Conservation (phyloP, 2,797 vertebrate genomes). For the Pangasius sanitwongsei region DNA sequence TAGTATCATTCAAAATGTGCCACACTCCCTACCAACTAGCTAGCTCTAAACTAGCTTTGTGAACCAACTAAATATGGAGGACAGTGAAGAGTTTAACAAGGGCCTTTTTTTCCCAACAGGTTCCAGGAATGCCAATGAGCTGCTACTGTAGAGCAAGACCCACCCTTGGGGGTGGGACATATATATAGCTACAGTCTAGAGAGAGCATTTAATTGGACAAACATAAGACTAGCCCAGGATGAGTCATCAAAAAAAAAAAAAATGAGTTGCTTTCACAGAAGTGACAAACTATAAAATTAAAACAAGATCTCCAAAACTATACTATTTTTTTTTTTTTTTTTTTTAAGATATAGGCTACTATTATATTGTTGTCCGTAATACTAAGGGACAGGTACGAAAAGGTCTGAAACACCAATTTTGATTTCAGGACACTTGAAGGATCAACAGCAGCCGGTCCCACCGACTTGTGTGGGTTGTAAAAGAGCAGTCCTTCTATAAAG, state of each 20-base stretch:
- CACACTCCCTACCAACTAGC: neutral
- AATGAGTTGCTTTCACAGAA: too few species aligned
- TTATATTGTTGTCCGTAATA: neutral
- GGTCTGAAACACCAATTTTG: neutral
- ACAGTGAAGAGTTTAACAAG: neutral
- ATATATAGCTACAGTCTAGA: neutral
- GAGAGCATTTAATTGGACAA: neutral
- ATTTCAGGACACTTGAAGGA: neutral
- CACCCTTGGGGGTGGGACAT: neutral
- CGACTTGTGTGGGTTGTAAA: neutral
- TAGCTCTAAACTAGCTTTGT: neutral
- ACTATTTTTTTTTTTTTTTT: too few species aligned
- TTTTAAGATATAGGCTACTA: too few species aligned
- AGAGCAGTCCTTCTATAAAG: conserved; percentile 58
- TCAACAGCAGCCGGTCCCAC: neutral
- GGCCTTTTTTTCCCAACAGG: neutral
- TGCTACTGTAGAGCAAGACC: neutral
- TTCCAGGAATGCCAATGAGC: neutral
- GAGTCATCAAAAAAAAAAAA: neutral
- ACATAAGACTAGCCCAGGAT: neutral
- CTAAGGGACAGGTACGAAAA: neutral
- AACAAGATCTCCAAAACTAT: neutral
- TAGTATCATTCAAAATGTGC: neutral
- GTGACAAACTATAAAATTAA: neutral
- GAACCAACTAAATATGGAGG: neutral